phyloP scores from a whole-genome alignment of 1,140 invertebrate species.

The Drosophila hydei region DNA sequence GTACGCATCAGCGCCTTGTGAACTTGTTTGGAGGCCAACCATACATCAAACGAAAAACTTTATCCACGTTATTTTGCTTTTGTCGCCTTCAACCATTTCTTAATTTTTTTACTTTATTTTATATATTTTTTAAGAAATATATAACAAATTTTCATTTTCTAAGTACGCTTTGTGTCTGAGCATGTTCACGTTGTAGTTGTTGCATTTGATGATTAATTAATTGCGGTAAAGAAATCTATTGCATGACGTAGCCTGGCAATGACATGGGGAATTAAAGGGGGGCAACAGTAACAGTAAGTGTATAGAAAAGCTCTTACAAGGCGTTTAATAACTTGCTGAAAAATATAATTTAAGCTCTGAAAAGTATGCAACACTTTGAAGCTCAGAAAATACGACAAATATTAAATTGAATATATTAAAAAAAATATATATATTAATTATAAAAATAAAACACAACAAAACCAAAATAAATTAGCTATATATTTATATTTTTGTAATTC shows the following conservation, averaged over 20 bases:
- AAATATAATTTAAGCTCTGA: conserved; percentile 9
- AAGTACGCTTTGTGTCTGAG: not conserved
- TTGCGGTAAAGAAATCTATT: conserved; percentile 29
- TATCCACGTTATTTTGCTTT: conserved; percentile 50
- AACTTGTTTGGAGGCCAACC: conserved; percentile 66
- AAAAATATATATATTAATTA: no score
- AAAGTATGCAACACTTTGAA: conserved; percentile 58
- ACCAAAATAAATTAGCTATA: no score
- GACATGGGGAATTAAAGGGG: conserved; percentile 43
- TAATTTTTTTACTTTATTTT: conserved; percentile 34
- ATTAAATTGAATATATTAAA: no score
- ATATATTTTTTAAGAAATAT: not conserved
- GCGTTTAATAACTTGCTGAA: conserved; percentile 44
- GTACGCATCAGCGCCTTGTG: conserved; percentile 69
- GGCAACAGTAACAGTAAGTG: not conserved
- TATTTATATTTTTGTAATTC: no score
- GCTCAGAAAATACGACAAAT: no score
- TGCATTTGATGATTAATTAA: conserved; percentile 70
- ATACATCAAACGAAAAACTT: conserved; percentile 71
- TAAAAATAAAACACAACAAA: no score
- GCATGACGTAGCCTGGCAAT: conserved; percentile 56
- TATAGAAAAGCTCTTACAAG: no score
- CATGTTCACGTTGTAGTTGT: not conserved
- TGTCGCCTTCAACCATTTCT: conserved; percentile 58
- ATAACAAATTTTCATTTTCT: conserved; percentile 39